These are phyloP conservation scores for Semnopithecus entellus DNA, from an alignment of 2,113 vertebrate species.

Conservation along the genomic window DNA sequence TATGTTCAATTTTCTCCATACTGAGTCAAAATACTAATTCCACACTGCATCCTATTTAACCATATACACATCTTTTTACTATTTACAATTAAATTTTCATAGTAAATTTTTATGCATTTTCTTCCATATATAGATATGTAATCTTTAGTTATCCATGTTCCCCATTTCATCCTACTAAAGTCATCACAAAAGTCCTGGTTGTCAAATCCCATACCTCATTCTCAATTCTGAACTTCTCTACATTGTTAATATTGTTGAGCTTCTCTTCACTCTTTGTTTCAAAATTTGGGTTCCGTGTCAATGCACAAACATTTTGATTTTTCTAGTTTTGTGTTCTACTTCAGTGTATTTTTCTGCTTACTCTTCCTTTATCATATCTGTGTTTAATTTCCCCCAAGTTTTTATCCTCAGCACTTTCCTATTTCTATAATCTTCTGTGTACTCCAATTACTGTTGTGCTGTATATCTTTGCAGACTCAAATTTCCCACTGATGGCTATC, in stretches of 20 bases:
- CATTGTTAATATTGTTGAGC: not conserved
- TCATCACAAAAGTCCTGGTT: not conserved
- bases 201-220: not conserved
- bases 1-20: not conserved
- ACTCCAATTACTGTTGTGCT: not conserved
- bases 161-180: not conserved
- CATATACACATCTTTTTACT: not conserved
- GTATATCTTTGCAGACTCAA: not conserved
- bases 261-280: not conserved
- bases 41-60: not conserved
- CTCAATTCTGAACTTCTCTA: not conserved
- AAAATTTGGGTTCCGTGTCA: not conserved
- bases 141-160: not conserved
- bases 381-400: not conserved
- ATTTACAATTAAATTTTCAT: not conserved
- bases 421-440: not conserved
- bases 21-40: not conserved
- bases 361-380: not conserved
- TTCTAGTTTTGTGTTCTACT: not conserved
- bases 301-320: not conserved
- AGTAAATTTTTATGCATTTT: not conserved
- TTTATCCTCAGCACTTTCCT: not conserved
- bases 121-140: not conserved
- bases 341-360: not conserved
- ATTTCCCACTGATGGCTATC: not conserved